phyloP scores from a whole-genome alignment of 2,797 vertebrate species.

The Anableps anableps region DNA sequence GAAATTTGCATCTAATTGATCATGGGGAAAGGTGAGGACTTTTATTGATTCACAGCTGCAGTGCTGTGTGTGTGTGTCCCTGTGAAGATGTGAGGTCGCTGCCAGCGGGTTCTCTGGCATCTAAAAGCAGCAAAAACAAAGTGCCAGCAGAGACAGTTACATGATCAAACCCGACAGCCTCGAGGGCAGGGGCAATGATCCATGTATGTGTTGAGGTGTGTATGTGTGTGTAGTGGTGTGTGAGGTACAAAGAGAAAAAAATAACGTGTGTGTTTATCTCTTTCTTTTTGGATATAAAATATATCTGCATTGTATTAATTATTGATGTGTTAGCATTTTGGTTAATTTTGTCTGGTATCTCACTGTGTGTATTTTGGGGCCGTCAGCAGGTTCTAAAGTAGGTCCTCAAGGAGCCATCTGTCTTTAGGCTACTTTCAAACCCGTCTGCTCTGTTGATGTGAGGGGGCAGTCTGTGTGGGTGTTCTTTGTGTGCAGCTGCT shows the following conservation, averaged over 20 bases:
- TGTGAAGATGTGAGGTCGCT: slow-evolving; percentile 23
- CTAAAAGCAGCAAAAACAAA: slow-evolving; percentile 56
- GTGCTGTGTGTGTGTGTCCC: slow-evolving; percentile 11
- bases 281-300: slow-evolving; percentile 1
- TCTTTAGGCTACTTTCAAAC: slow-evolving; percentile 61
- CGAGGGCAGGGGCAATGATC: slow-evolving; percentile 46
- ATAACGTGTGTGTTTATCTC: slow-evolving; percentile 11
- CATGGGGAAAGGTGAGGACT: slow-evolving; percentile 39
- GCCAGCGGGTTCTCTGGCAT: slow-evolving; percentile 59
- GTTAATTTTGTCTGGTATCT: slow-evolving; percentile 23
- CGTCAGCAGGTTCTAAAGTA: slow-evolving; percentile 51
- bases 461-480: slow-evolving; percentile 44
- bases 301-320: slow-evolving; percentile 22
- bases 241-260: neutral
- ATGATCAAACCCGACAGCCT: slow-evolving; percentile 59
- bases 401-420: slow-evolving; percentile 61
- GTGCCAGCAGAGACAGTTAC: slow-evolving; percentile 51
- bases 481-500: slow-evolving; percentile 56
- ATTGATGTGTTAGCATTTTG: slow-evolving; percentile 31
- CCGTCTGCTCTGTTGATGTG: slow-evolving; percentile 57
- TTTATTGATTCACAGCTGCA: slow-evolving; percentile 38
- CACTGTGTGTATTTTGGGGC: slow-evolving; percentile 7
- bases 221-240: slow-evolving; percentile 2
- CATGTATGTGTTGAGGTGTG: slow-evolving; percentile 28
- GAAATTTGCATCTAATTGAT: slow-evolving; percentile 43